Base-by-base conservation (phyloP, 2,113 vertebrate genomes). In the Nibea coibor region DNA sequence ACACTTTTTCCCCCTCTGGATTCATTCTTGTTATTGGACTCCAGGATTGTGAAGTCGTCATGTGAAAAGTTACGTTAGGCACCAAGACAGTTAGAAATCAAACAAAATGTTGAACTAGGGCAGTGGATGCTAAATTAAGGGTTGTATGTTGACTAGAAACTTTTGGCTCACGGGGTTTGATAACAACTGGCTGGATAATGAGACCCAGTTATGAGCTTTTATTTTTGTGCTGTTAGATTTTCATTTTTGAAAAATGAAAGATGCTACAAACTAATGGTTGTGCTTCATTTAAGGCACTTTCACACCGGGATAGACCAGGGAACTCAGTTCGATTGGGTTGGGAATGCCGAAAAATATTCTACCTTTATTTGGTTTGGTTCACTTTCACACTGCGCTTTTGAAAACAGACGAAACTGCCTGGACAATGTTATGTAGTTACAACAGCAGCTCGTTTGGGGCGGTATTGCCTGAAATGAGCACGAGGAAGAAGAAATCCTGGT, bases 121-220 rank as follows among this genome's bases (percentile, higher is more conserved):
- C 72, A 53, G 64, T 16, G 3, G 56, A 57, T 54, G 75, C 48
- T 83, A 74, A 73, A 74, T 75, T 65, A 53, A 58, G 39, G 14
- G 10, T 39, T 71, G 54, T 39, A 47, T 26, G 39, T 68, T 53
- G n/a, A 57, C 15, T 16, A 7, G 31, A 47, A 61, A 63, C 56
- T 39, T 47, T 3, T 48, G 15, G 26, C 51, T 78, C n/a, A 22
- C 26, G 14, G 63, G 45, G 22, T 28, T 66, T 75, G 31, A 62
- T 62, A 14, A 61, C 26, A 57, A 53, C 22, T 54, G 67, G 47
- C 47, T 15, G 14, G 39, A 24, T 47, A 75, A 75, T 62, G 67
- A 79, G 57, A 70, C 65, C 59, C 11, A 45, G 22, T 31, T 66
- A 64, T 15, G 24, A 48, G 45, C 24, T 20, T 10, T 26, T 50